These are phyloP conservation scores for Thymallus thymallus DNA, from an alignment of 2,113 vertebrate species.

Conservation along the genomic window DNA sequence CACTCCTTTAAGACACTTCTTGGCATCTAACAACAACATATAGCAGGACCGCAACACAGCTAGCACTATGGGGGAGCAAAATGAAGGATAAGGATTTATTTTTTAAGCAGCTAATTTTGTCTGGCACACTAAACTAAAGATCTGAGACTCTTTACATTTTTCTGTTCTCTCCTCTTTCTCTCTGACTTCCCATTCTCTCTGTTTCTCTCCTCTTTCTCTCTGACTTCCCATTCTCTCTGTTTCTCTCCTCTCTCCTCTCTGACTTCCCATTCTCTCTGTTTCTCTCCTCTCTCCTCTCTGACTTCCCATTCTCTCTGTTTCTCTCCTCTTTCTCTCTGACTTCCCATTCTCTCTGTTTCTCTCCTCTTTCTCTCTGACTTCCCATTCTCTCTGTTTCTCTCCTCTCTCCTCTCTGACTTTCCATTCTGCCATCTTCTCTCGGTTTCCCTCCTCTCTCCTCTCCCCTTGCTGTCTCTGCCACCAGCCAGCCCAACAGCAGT, in stretches of 20 bases:
- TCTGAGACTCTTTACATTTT: neutral
- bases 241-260: conserved; percentile 8
- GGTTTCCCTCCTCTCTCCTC: conserved; percentile 2
- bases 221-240: conserved; percentile 26
- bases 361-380: conserved; percentile 15
- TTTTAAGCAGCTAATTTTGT: neutral
- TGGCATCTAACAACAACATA: neutral
- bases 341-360: neutral
- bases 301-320: conserved; percentile 22
- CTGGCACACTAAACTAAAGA: neutral
- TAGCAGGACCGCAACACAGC: neutral
- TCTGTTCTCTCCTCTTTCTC: conserved; percentile 3
- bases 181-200: conserved; percentile 30
- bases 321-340: conserved; percentile 15
- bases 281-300: conserved; percentile 14
- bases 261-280: no score
- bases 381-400: conserved; percentile 7
- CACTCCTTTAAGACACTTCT: neutral
- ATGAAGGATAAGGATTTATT: neutral
- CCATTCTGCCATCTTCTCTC: conserved; percentile 15
- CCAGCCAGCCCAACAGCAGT: neutral
- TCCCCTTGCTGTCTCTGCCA: no score
- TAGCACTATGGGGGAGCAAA: neutral
- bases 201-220: no score
- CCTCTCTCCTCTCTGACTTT: neutral